phyloP scores from a whole-genome alignment of 2,113 vertebrate species.

The Shinisaurus crocodilurus region DNA sequence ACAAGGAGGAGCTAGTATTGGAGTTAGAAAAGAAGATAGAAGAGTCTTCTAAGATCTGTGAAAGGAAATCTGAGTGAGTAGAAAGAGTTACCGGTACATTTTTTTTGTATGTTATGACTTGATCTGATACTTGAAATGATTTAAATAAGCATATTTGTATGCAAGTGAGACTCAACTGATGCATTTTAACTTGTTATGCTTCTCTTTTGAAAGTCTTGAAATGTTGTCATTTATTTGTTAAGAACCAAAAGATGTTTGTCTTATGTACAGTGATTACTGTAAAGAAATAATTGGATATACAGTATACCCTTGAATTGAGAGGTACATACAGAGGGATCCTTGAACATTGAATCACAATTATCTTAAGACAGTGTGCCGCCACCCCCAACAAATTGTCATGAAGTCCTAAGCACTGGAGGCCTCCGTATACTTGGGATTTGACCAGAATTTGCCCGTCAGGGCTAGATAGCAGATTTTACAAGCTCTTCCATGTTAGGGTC shows the following conservation, averaged over 20 bases:
- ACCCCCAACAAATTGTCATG: background rate
- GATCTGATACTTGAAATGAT: background rate
- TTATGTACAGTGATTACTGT: background rate
- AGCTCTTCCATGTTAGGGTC: background rate
- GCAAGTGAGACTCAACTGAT: background rate
- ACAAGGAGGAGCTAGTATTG: slow-evolving; percentile 87
- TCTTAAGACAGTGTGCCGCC: background rate
- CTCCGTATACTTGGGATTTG: background rate
- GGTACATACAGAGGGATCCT: background rate
- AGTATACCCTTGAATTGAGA: background rate
- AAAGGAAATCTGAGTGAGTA: slow-evolving; percentile 93
- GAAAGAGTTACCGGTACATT: background rate
- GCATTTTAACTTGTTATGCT: background rate
- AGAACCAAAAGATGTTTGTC: background rate
- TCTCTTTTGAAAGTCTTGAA: background rate
- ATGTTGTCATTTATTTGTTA: background rate
- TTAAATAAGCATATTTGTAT: background rate
- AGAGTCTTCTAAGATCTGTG: slow-evolving; percentile 84
- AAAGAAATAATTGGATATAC: background rate
- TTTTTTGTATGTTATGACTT: background rate
- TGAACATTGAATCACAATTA: background rate
- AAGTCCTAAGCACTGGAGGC: background rate
- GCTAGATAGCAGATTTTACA: background rate
- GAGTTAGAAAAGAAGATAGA: slow-evolving; percentile 91
- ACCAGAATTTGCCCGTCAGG: background rate